Evolutionary conservation across 1,140 invertebrate genomes (phyloP).

Genomic region (Scaptomyza hsui): DNA sequence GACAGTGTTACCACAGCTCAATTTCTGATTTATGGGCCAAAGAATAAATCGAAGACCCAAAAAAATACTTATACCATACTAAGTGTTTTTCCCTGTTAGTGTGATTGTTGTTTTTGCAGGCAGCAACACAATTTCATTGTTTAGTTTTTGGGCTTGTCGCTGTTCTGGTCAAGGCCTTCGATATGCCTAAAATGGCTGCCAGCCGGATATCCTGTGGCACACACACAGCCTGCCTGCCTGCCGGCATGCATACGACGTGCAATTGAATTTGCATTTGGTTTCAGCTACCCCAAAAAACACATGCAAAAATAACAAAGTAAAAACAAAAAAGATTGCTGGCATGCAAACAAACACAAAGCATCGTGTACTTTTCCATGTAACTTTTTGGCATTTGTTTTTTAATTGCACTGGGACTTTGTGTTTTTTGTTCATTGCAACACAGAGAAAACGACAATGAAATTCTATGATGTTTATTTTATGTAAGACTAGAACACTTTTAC

Average conservation of each 20-base stretch:
- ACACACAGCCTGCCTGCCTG: too few species aligned
- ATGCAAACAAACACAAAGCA: conserved; percentile 48
- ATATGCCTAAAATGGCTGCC: conserved; percentile 75
- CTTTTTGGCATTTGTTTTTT: conserved; percentile 67
- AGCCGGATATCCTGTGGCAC: conserved; percentile 70
- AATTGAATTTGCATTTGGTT: conserved; percentile 81
- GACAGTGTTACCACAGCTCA: conserved; percentile 61
- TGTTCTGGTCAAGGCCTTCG: conserved; percentile 60
- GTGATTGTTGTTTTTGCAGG: conserved; percentile 38
- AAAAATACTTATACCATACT: conserved; percentile 38
- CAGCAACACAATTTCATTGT: conserved; percentile 76
- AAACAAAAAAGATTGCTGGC: conserved; percentile 34
- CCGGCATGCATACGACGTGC: conserved; percentile 52
- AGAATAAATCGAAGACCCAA: conserved; percentile 12
- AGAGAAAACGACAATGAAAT: conserved; percentile 64
- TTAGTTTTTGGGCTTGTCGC: conserved; percentile 55
- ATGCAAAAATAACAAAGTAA: conserved; percentile 30
- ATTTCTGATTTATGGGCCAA: conserved; percentile 72
- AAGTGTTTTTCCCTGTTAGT: conserved; percentile 54
- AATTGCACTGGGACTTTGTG: conserved; percentile 59
- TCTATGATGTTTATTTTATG: conserved; percentile 56
- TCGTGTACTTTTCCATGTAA: conserved; percentile 59
- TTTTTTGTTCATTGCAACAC: too few species aligned
- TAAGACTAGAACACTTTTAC: conserved; percentile 10
- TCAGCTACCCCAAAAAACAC: conserved; percentile 34